These are phyloP conservation scores for Cryptus armator DNA, from an alignment of 2,888 invertebrate genomes.

Conservation along the genomic window DNA sequence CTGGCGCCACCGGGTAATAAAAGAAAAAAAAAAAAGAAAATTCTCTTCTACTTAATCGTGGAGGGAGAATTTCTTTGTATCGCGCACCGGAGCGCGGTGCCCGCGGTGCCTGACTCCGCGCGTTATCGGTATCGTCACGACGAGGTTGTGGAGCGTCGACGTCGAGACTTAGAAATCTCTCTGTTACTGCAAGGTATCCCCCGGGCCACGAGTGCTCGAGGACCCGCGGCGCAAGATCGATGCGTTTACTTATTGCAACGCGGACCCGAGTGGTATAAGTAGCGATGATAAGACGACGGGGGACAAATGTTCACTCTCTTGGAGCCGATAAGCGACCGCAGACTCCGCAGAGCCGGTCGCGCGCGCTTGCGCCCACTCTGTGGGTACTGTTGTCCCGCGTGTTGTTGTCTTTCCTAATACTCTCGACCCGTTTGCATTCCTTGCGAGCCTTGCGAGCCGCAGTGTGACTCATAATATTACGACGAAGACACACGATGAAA, in stretches of 20 bases:
- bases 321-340: constrained; percentile 70
- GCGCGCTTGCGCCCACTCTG: constrained; percentile 70
- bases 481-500: background rate
- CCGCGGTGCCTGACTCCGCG: background rate
- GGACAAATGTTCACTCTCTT: constrained; percentile 76
- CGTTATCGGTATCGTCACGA: constrained; percentile 32
- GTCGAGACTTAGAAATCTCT: constrained; percentile 19
- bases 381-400: constrained; percentile 27
- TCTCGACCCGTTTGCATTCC: constrained; percentile 52
- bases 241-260: constrained; percentile 73
- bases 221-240: constrained; percentile 62
- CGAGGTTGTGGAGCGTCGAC: constrained; percentile 13
- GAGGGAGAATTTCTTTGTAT: constrained; percentile 59
- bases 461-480: constrained; percentile 38
- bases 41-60: constrained; percentile 34
- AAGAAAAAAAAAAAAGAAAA: constrained; percentile 17
- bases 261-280: constrained; percentile 72
- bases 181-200: background rate
- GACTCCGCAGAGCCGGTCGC: constrained; percentile 38
- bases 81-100: constrained; percentile 9
- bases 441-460: constrained; percentile 10
- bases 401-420: constrained; percentile 45
- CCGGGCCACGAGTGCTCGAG: constrained; percentile 22
- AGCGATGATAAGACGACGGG: constrained; percentile 75
- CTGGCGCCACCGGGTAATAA: constrained; percentile 62